Percentiles rank a stretch among this genome's conserved stretches.
These are phyloP conservation scores for Oreohelix idahoensis DNA, from an alignment of 1,140 invertebrate species.

Conservation along the genomic window DNA sequence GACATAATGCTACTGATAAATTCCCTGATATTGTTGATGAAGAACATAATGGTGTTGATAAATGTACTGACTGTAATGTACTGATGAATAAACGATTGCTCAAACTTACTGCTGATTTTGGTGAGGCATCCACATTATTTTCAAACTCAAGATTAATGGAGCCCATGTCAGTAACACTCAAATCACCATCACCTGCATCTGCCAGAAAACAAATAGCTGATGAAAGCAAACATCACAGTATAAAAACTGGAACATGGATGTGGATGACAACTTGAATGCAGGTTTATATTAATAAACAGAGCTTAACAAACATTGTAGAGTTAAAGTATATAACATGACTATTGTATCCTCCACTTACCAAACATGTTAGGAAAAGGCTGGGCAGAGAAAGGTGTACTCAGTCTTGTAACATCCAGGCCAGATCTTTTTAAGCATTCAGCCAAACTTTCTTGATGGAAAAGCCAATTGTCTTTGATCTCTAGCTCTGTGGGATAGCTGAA, in stretches of 20 bases:
- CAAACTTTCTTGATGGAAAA: constrained; percentile 71
- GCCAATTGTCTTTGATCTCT: constrained; percentile 57
- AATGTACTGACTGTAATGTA: background rate
- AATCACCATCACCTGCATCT: constrained; percentile 58
- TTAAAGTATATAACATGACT: too few species aligned
- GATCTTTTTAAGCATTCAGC: constrained; percentile 66
- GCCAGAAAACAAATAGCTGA: constrained; percentile 8
- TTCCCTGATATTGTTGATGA: background rate
- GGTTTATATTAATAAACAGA: background rate
- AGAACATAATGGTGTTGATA: too few species aligned
- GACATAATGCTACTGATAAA: background rate
- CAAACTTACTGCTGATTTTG: constrained; percentile 83
- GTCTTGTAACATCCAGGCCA: constrained; percentile 70
- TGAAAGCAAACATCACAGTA: background rate
- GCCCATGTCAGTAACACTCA: constrained; percentile 80
- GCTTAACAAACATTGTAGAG: too few species aligned
- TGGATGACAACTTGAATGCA: background rate
- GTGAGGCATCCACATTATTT: constrained; percentile 86
- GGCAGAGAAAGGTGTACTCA: constrained; percentile 66
- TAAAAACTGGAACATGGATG: background rate
- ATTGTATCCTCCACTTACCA: constrained; percentile 68
- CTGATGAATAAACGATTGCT: too few species aligned
- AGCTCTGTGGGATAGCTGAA: constrained; percentile 59
- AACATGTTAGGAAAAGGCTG: constrained; percentile 58
- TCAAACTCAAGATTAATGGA: constrained; percentile 84